Conservation (phyloP, 1,140 invertebrate species). For the Luehdorfia chinensis region DNA sequence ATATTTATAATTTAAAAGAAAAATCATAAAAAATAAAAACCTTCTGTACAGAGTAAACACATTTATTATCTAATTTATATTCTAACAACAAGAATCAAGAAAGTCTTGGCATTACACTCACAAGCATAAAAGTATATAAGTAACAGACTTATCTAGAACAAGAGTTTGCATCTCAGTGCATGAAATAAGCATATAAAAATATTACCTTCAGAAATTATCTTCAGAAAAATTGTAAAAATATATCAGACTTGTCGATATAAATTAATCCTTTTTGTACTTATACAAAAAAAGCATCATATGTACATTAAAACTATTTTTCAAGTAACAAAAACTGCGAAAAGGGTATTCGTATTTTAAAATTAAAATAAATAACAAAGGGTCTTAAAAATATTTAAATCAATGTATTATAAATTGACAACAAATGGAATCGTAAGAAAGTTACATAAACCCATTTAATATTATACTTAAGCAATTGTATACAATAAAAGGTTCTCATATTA, state of each 20-base stretch:
- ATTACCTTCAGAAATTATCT: neutral
- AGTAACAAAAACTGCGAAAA: too few relatives aligned
- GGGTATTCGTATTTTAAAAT: too few relatives aligned
- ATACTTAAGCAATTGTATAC: too few relatives aligned
- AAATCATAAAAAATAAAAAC: neutral
- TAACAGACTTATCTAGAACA: neutral
- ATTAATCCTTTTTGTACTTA: neutral
- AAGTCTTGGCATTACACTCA: neutral
- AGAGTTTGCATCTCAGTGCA: neutral
- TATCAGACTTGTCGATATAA: neutral
- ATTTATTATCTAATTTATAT: constrained; percentile 10
- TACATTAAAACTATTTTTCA: too few relatives aligned
- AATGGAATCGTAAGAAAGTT: too few relatives aligned
- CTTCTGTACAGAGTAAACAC: neutral
- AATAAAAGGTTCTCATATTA: too few relatives aligned
- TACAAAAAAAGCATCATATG: too few relatives aligned
- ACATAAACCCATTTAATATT: too few relatives aligned
- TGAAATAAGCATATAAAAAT: neutral
- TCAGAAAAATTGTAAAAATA: neutral
- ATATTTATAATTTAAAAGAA: neutral
- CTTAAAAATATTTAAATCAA: too few relatives aligned
- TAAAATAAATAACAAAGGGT: too few relatives aligned
- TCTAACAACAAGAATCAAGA: neutral
- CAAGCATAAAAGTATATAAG: neutral
- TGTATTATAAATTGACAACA: too few relatives aligned